These are phyloP conservation scores for Ptychodera flava DNA, from an alignment of 35 echinoderm and acorn worm species.

Conservation along the genomic window DNA sequence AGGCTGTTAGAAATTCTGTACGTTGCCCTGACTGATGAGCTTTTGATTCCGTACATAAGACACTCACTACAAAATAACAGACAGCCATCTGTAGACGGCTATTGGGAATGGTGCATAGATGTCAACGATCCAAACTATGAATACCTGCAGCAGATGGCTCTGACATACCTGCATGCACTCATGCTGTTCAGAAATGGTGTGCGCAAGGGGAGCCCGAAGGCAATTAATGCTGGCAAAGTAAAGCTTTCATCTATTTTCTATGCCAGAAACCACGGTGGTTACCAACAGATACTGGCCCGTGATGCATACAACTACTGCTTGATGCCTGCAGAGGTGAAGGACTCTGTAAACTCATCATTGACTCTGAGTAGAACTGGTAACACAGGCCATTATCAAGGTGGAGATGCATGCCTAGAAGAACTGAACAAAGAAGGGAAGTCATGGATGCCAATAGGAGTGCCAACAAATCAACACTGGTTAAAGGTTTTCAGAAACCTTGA, in stretches of 20 bases:
- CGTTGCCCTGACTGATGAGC: constrained; percentile 14
- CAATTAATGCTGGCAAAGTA: background rate
- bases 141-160: constrained; percentile 15
- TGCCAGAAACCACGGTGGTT: background rate
- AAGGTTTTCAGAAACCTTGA: constrained; percentile 5
- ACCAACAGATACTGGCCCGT: constrained; percentile 12
- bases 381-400: constrained; percentile 7
- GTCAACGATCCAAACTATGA: constrained; percentile 1
- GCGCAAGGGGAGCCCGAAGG: background rate
- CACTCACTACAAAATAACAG: too few species aligned
- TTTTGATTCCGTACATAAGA: too few species aligned
- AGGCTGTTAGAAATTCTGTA: constrained; percentile 24
- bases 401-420: constrained; percentile 16
- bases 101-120: constrained; percentile 15
- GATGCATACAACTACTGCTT: constrained; percentile 5
- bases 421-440: constrained; percentile 15
- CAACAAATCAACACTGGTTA: constrained; percentile 7
- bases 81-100: too few species aligned
- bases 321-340: background rate
- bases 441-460: background rate
- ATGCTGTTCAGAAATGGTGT: constrained; percentile 23
- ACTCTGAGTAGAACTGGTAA: constrained; percentile 10
- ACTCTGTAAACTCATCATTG: background rate
- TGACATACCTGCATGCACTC: constrained; percentile 29
- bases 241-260: constrained; percentile 11